A percentile compares a stretch with the other conserved stretches of the same genome.
These are phyloP conservation scores for Trachythela sp. DNA, from an alignment of 64 coral and sea anemone genomes.

Conservation along the genomic window DNA sequence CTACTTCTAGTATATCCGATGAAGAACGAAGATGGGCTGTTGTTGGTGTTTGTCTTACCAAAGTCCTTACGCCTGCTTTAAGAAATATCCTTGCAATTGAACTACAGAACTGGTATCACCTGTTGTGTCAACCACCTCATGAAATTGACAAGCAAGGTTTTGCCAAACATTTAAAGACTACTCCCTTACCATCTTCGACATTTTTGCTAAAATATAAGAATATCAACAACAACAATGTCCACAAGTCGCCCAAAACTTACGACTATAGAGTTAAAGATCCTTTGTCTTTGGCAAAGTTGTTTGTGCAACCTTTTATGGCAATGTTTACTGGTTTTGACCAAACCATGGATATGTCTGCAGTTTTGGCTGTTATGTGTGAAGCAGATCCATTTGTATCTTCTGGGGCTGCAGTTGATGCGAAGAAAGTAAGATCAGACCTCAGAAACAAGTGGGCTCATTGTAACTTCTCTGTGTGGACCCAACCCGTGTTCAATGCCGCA, in stretches of 20 bases:
- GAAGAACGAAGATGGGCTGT: too few species aligned
- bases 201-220: background rate
- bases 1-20: too few species aligned
- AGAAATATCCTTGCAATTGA: background rate
- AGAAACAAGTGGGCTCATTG: too few species aligned
- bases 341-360: background rate
- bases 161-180: background rate
- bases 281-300: background rate
- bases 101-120: background rate
- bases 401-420: too few species aligned
- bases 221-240: background rate
- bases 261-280: background rate
- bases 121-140: background rate
- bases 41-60: too few species aligned
- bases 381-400: too few species aligned
- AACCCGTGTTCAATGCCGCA: background rate
- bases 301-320: background rate
- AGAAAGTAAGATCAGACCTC: too few species aligned
- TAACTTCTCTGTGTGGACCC: background rate
- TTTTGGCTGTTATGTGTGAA: background rate
- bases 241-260: background rate
- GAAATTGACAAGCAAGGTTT: background rate
- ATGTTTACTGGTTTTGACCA: slow-evolving; percentile 7
- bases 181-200: background rate
- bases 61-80: slow-evolving; percentile 34